Evolutionary conservation across 2,113 vertebrate species (phyloP).

Genomic region (Prietella phreatophila): DNA sequence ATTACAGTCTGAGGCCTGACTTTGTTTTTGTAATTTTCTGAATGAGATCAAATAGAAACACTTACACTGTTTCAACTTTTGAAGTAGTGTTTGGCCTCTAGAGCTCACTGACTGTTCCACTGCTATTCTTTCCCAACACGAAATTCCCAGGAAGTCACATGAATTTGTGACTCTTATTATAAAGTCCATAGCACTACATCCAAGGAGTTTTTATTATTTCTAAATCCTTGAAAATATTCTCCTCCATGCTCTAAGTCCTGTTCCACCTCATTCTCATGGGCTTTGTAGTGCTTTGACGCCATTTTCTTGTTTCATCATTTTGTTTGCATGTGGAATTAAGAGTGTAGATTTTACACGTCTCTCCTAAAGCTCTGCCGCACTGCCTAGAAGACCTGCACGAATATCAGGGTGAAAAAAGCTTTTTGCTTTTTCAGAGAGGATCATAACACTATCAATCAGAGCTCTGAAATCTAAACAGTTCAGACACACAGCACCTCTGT

Average conservation of each 20-base stretch:
- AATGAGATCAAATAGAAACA: background rate
- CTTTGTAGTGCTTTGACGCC: background rate
- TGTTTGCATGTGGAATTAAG: slow-evolving; percentile 12
- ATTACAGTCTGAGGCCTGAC: background rate
- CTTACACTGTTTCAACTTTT: background rate
- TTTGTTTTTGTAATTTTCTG: background rate
- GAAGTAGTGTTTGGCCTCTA: background rate
- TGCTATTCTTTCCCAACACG: background rate
- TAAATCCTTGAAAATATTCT: background rate
- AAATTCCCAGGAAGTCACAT: slow-evolving; percentile 7
- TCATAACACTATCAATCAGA: slow-evolving; percentile 54
- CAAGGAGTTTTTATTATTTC: background rate
- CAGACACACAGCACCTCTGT: slow-evolving; percentile 50
- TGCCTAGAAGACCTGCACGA: background rate
- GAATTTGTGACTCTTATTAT: background rate
- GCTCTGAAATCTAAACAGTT: slow-evolving; percentile 52
- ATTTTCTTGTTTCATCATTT: background rate
- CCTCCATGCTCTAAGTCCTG: background rate
- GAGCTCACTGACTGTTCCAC: background rate
- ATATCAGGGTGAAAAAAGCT: background rate
- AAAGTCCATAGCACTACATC: background rate
- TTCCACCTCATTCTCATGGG: background rate
- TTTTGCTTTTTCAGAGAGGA: slow-evolving; percentile 36
- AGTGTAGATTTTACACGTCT: background rate
- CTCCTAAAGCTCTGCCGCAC: background rate